Conservation (phyloP, 2,113 vertebrate species). For the Telmatochromis sp. region DNA sequence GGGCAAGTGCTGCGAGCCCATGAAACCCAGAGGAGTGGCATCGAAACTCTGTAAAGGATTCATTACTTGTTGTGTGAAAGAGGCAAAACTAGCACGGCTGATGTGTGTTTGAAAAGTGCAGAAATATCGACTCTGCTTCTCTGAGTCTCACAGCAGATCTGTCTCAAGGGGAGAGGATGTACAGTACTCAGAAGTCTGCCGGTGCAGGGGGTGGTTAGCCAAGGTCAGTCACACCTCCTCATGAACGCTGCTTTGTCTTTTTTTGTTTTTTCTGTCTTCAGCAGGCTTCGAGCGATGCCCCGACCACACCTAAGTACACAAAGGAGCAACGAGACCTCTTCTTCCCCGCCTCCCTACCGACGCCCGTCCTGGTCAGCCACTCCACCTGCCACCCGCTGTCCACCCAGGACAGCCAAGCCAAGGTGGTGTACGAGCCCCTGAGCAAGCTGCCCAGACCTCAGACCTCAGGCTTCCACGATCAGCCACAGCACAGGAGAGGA, state of each 20-base stretch:
- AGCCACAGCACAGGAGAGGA: slow-evolving; percentile 42
- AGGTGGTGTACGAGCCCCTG: slow-evolving; percentile 64
- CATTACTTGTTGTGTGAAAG: background rate
- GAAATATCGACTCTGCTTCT: background rate
- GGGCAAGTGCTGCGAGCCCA: background rate
- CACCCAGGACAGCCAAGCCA: slow-evolving; percentile 60
- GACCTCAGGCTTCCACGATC: slow-evolving; percentile 61
- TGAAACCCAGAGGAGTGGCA: background rate
- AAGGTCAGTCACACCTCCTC: background rate
- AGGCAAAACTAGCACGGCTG: background rate
- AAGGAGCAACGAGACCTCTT: slow-evolving; percentile 88
- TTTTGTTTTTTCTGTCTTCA: slow-evolving; percentile 5
- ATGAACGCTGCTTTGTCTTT: background rate
- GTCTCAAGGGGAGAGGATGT: background rate
- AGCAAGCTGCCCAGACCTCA: slow-evolving; percentile 65
- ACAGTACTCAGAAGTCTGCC: background rate
- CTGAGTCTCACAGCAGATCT: background rate
- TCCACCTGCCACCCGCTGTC: slow-evolving; percentile 51
- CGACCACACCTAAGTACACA: slow-evolving; percentile 85
- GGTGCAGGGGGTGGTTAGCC: background rate
- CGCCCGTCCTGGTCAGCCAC: slow-evolving; percentile 54
- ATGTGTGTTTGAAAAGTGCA: slow-evolving; percentile 10
- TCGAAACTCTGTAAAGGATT: background rate
- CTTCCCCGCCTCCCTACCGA: slow-evolving; percentile 75
- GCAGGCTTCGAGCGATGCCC: slow-evolving; percentile 79